These are phyloP conservation scores for Heliopora coerulea DNA, from an alignment of 92 coral and sea anemone genomes.

Conservation along the genomic window DNA sequence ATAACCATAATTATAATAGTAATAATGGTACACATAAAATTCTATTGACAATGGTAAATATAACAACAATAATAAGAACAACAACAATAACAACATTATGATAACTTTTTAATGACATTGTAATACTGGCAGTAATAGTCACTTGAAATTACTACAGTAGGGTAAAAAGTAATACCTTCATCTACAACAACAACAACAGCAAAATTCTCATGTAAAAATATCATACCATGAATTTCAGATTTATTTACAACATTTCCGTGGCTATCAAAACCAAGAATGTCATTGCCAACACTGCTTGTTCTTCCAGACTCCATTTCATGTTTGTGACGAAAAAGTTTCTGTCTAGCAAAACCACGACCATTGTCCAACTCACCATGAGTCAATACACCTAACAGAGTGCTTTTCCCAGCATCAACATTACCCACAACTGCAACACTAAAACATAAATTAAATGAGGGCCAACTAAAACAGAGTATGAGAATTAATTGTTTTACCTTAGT, in stretches of 20 bases:
- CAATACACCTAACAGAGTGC: conserved; percentile 89
- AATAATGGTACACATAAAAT: not conserved
- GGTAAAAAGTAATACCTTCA: no score
- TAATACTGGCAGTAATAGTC: no score
- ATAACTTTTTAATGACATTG: no score
- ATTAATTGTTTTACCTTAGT: no score
- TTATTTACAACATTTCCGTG: conserved; percentile 91
- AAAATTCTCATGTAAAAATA: not conserved
- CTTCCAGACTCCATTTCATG: conserved; percentile 99
- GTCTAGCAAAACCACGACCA: conserved; percentile 97
- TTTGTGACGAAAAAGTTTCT: conserved; percentile 87
- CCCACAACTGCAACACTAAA: conserved; percentile 97
- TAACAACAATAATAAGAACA: no score
- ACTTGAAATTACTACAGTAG: no score
- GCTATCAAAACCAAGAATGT: conserved; percentile 96
- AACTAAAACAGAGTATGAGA: not conserved
- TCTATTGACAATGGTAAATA: no score
- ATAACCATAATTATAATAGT: not conserved
- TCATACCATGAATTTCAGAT: conserved; percentile 82
- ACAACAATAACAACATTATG: not conserved
- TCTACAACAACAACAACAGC: not conserved
- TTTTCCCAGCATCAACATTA: conserved; percentile 99
- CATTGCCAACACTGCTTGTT: conserved; percentile 98
- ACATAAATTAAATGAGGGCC: no score
- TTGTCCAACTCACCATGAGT: conserved; percentile 98